Evolutionary conservation across 1,140 invertebrate species (phyloP), one percentile per base, ranked within the genome.

Genomic region (Drosophila littoralis): DNA sequence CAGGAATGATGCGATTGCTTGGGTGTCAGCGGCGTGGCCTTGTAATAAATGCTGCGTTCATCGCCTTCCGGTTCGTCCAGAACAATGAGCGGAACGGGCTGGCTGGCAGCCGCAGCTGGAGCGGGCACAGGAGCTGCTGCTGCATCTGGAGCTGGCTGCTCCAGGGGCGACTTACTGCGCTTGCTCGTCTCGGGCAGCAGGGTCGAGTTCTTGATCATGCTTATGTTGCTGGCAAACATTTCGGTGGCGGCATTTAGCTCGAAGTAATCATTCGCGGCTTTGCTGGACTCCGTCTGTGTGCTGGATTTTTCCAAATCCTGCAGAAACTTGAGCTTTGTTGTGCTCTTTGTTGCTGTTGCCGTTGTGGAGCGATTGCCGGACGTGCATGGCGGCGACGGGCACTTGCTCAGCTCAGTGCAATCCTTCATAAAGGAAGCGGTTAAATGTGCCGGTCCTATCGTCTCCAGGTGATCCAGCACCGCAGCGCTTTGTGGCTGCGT

Each of bases 161-260:
- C 8, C 13, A 10, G 10, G 1, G 42, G 48, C 9, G 60, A 64
- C 4, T 28, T 22, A n/a, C 51, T 71, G 6, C 33, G 15, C 43
- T 46, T 75, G 1, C 7, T 9, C 7, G 43, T 9, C 59, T 59
- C 57, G 1, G 79, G 72, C 36, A 92, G 38, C 54, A 91, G 55
- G 6, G 91, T 92, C 6, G 91, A 92, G 50, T 92, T 92, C 50
- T 90, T 92, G n/a, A 91, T 92, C 74, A 86, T 90, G 33, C 83
- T 92, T 0, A 91, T 68, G 13, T 90, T 76, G 9, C 73, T 78
- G 2, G 74, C 77, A 61, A 92, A 92, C 78, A 88, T 81, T 55
- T 90, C 91, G 0, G 91, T 92, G 7, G 77, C 90, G 4, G 90
- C 79, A 67, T 92, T 92, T 0, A 86, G 60, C 46, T 92, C 91